These are phyloP conservation scores for Masticophis lateralis DNA, from an alignment of 2,797 vertebrate species.

Conservation along the genomic window DNA sequence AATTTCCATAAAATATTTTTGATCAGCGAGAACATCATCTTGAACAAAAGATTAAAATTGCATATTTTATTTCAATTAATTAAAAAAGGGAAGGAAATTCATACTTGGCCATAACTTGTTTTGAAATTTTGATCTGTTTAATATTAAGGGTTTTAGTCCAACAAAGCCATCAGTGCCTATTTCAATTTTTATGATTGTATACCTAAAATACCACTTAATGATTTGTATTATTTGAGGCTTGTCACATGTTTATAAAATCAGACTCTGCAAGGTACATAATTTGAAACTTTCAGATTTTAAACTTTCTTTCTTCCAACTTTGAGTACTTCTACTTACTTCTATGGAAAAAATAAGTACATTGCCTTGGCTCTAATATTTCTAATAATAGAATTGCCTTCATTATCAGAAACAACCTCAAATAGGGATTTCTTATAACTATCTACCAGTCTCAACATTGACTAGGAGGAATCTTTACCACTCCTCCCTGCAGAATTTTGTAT, in stretches of 20 bases:
- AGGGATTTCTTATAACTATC: neutral
- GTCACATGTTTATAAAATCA: neutral
- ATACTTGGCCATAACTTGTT: neutral
- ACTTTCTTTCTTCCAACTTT: constrained; percentile 13
- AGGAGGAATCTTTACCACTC: neutral
- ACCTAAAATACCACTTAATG: neutral
- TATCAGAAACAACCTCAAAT: neutral
- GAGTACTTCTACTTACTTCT: neutral
- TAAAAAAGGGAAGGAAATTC: neutral
- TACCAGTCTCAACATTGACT: neutral
- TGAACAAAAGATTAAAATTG: neutral
- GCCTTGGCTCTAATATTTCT: neutral
- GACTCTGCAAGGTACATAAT: neutral
- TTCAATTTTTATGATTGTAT: neutral
- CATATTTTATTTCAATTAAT: neutral
- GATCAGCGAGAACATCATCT: neutral
- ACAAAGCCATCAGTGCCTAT: neutral
- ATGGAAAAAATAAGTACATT: neutral
- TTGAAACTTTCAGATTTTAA: neutral
- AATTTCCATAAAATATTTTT: neutral
- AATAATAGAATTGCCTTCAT: neutral
- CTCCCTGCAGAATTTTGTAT: neutral
- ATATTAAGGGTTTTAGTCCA: neutral
- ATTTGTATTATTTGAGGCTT: neutral
- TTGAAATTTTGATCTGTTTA: neutral